Evolutionary conservation across 2,797 vertebrate genomes (phyloP).

Genomic region (Propithecus deckenii): DNA sequence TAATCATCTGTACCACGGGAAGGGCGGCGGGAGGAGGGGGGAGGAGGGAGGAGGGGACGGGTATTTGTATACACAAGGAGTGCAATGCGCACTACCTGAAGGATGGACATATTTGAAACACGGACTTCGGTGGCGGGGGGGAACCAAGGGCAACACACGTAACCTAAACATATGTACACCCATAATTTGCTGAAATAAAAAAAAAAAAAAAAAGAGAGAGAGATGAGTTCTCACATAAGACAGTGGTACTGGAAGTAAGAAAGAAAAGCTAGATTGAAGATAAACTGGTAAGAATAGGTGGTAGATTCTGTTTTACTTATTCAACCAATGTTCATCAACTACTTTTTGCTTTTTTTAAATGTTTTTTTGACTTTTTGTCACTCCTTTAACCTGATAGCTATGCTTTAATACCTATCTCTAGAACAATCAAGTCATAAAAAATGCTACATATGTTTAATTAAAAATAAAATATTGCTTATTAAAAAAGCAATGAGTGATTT

Average conservation of each 20-base stretch:
- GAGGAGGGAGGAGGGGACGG: too few species aligned
- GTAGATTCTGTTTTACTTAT: background rate
- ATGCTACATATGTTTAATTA: background rate
- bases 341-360: background rate
- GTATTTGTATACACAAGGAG: too few species aligned
- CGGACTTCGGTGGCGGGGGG: too few species aligned
- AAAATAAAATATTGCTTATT: constrained; percentile 5
- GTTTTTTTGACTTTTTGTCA: background rate
- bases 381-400: background rate
- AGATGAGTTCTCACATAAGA: background rate
- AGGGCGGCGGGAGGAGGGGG: too few species aligned
- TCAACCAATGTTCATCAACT: background rate
- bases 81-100: too few species aligned
- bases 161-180: too few species aligned
- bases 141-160: too few species aligned
- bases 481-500: background rate
- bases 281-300: background rate
- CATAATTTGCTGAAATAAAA: too few species aligned
- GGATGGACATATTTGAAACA: too few species aligned
- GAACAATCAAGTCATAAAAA: background rate
- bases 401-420: background rate
- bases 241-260: background rate
- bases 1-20: too few species aligned
- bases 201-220: too few species aligned
- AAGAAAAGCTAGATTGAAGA: background rate